A percentile compares a stretch with the other conserved stretches of the same genome.
phyloP scores from a whole-genome alignment of 2,113 vertebrate genomes.

The Aplodontia rufa region DNA sequence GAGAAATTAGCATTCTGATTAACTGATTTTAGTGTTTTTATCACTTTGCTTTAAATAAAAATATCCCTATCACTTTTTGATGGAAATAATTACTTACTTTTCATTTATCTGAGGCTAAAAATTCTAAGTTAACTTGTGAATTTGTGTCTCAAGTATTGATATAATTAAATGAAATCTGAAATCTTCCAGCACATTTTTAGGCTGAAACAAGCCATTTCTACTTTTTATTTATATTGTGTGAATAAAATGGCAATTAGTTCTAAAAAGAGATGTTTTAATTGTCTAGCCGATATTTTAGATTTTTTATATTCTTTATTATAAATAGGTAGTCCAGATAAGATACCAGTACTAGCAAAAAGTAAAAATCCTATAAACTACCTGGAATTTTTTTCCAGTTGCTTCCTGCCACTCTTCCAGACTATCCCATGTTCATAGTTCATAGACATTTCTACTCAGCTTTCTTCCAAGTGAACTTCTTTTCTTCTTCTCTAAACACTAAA shows the following conservation, averaged over 20 bases:
- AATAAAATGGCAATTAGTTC: background rate
- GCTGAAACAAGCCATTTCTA: background rate
- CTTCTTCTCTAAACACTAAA: background rate
- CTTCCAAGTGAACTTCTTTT: background rate
- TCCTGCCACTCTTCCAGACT: background rate
- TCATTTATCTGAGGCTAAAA: background rate
- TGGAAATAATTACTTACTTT: background rate
- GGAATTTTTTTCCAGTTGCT: background rate
- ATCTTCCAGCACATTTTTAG: background rate
- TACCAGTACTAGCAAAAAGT: background rate
- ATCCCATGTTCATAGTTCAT: background rate
- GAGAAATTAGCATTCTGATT: background rate
- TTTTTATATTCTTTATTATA: background rate
- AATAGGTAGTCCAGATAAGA: background rate
- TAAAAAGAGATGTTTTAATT: background rate
- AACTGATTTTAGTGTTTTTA: background rate
- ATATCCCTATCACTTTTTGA: background rate
- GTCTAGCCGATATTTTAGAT: background rate
- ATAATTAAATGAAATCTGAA: conserved; percentile 9
- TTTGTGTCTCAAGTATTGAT: background rate
- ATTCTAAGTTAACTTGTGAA: background rate
- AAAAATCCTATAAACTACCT: background rate
- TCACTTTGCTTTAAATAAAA: background rate
- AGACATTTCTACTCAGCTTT: background rate
- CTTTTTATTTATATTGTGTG: background rate